Percentiles rank a stretch among this genome's conserved stretches.
Evolutionary conservation across 2,888 invertebrate genomes (phyloP).

Genomic region (Quadriops clusia): DNA sequence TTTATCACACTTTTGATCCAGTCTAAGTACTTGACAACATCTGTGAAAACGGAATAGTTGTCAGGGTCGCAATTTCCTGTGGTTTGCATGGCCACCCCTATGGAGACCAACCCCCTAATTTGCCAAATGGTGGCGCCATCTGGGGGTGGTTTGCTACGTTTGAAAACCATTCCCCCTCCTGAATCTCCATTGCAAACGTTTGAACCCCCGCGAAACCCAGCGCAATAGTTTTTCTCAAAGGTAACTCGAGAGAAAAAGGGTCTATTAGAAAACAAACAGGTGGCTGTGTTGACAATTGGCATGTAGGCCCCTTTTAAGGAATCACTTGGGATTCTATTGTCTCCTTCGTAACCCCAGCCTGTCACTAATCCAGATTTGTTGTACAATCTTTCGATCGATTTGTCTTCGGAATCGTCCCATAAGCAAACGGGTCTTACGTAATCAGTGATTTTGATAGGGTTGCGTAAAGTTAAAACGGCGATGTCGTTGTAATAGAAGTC

Average conservation of each 20-base stretch:
- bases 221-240: conserved; percentile 47
- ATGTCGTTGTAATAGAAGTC: conserved; percentile 39
- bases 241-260: conserved; percentile 26
- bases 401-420: conserved; percentile 33
- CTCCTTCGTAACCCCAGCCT: conserved; percentile 48
- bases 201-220: conserved; percentile 36
- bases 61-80: conserved; percentile 46
- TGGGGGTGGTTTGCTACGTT: conserved; percentile 18
- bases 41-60: conserved; percentile 51
- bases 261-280: conserved; percentile 39
- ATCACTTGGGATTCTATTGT: conserved; percentile 33
- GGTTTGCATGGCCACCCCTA: conserved; percentile 46
- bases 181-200: conserved; percentile 44
- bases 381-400: neutral
- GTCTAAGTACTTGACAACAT: conserved; percentile 43
- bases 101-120: conserved; percentile 41
- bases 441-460: conserved; percentile 38
- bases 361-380: conserved; percentile 26
- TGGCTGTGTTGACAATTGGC: conserved; percentile 42
- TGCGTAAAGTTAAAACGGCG: conserved; percentile 40
- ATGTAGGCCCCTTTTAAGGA: conserved; percentile 40
- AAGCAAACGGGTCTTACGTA: conserved; percentile 47
- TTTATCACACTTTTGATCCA: too few species aligned
- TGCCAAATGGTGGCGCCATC: conserved; percentile 28
- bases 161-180: conserved; percentile 35